Evolutionary conservation across 2,113 vertebrate species (phyloP).

Genomic region (Tenebrosternarchus preto): DNA sequence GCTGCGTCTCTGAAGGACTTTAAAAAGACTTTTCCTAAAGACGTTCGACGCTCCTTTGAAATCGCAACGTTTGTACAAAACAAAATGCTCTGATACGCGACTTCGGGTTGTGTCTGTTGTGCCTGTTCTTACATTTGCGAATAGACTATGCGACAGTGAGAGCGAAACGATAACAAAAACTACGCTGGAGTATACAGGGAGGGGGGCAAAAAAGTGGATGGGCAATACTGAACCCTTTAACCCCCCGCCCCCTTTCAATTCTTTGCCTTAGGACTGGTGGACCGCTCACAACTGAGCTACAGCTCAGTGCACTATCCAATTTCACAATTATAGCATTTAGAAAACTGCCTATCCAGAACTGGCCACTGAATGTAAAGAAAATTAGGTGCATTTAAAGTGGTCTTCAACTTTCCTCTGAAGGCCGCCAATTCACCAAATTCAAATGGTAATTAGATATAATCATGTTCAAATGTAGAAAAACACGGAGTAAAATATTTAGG

Average conservation of each 20-base stretch:
- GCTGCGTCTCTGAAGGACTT: not conserved
- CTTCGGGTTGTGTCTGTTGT: not conserved
- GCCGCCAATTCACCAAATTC: too few relatives aligned
- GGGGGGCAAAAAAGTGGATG: not conserved
- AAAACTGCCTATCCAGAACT: too few relatives aligned
- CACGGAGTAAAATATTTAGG: not conserved
- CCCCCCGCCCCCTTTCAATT: not conserved
- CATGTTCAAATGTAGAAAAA: not conserved
- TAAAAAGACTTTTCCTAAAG: not conserved
- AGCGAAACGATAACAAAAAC: constrained; percentile 17
- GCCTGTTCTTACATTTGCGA: not conserved
- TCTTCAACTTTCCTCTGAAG: too few relatives aligned
- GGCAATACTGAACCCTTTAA: not conserved
- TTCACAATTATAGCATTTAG: too few relatives aligned
- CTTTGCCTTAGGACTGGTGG: not conserved
- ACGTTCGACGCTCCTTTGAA: not conserved
- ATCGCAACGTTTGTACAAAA: not conserved
- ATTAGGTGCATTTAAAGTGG: too few relatives aligned
- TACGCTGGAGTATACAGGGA: constrained; percentile 9
- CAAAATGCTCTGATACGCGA: not conserved
- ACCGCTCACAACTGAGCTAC: too few relatives aligned
- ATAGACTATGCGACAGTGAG: not conserved
- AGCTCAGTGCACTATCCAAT: not conserved
- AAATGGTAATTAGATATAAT: not conserved
- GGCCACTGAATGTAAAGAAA: too few relatives aligned